A percentile compares a stretch with the other conserved stretches of the same genome.
These are phyloP conservation scores for Rotaria sp. DNA, from an alignment of 2,888 invertebrate species.

Conservation along the genomic window DNA sequence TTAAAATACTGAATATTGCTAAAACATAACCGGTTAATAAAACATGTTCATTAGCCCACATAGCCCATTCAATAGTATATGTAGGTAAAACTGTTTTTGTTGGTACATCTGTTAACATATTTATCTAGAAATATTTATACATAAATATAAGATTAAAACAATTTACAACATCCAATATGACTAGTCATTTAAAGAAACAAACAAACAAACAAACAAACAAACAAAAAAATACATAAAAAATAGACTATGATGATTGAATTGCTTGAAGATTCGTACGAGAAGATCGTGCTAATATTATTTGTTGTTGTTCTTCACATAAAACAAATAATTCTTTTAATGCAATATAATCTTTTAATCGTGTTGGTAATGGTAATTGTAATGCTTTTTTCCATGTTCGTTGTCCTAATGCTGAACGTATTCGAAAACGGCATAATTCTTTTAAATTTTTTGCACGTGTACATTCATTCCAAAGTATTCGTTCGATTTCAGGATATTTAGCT, in stretches of 20 bases:
- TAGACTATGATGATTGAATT: background rate
- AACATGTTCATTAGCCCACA: slow-evolving; percentile 28
- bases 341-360: slow-evolving; percentile 48
- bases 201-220: background rate
- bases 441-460: slow-evolving; percentile 43
- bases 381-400: slow-evolving; percentile 45
- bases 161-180: background rate
- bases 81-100: background rate
- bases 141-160: background rate
- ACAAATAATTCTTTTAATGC: slow-evolving; percentile 45
- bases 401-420: slow-evolving; percentile 45
- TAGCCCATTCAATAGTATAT: slow-evolving; percentile 13
- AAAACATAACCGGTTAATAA: slow-evolving; percentile 22
- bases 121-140: background rate
- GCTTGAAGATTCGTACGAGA: background rate
- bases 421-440: slow-evolving; percentile 43
- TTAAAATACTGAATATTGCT: background rate
- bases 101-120: background rate
- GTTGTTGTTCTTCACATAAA: background rate
- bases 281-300: background rate
- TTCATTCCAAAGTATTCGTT: slow-evolving; percentile 29
- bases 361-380: slow-evolving; percentile 46
- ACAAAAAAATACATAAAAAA: background rate
- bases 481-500: slow-evolving; percentile 26
- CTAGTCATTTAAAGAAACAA: background rate